phyloP scores from a whole-genome alignment of 1,140 invertebrate genomes.

The Periplaneta americana region DNA sequence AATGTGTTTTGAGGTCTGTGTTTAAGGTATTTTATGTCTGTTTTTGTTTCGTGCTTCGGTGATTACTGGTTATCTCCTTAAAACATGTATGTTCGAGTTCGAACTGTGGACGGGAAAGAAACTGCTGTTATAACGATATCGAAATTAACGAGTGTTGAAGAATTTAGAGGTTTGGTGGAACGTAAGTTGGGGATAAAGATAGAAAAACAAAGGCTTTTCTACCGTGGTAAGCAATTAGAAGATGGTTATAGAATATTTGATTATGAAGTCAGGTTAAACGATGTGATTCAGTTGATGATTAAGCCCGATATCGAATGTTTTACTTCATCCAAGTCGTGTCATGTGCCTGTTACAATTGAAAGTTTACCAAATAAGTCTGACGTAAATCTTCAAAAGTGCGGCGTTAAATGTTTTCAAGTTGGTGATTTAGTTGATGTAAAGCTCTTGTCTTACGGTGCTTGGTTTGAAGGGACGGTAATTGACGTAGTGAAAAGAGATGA shows the following conservation, averaged over 20 bases:
- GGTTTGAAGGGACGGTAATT: constrained; percentile 56
- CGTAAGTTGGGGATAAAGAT: constrained; percentile 51
- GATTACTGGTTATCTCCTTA: too few species aligned
- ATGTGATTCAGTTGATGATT: constrained; percentile 69
- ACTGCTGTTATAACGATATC: constrained; percentile 46
- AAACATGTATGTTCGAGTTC: constrained; percentile 55
- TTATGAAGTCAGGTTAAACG: constrained; percentile 72
- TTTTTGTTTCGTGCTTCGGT: too few species aligned
- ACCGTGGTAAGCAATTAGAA: constrained; percentile 73
- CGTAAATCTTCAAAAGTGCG: constrained; percentile 30
- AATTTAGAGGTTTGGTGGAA: constrained; percentile 46
- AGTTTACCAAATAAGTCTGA: constrained; percentile 7
- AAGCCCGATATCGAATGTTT: constrained; percentile 28
- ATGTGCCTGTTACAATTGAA: constrained; percentile 1
- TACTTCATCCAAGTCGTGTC: too few species aligned
- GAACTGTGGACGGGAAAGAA: constrained; percentile 47
- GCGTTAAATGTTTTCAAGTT: constrained; percentile 51
- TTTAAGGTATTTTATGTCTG: neutral
- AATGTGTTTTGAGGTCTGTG: neutral
- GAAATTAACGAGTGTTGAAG: constrained; percentile 48
- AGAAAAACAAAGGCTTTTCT: constrained; percentile 62
- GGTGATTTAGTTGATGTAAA: constrained; percentile 68
- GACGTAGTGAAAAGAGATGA: constrained; percentile 35
- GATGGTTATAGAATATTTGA: constrained; percentile 70
- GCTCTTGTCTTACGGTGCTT: constrained; percentile 47